Evolutionary conservation across 2,113 vertebrate species (phyloP).

Genomic region (Chamaea fasciata): DNA sequence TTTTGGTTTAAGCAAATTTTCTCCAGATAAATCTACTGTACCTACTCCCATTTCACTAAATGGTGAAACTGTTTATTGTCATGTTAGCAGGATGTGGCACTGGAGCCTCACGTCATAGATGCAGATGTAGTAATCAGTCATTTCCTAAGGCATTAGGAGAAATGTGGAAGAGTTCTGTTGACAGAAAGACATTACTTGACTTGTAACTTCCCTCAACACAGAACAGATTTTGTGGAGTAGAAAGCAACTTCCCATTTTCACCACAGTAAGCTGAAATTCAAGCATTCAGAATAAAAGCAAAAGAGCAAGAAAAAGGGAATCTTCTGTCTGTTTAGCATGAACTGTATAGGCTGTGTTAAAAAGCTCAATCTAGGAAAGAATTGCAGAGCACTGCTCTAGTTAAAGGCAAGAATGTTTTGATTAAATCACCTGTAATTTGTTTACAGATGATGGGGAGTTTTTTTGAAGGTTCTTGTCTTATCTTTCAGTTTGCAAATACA

Average conservation of each 20-base stretch:
- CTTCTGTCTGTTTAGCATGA: not conserved
- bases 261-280: not conserved
- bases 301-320: not conserved
- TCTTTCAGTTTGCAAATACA: not conserved
- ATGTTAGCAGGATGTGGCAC: not conserved
- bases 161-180: not conserved
- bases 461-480: not conserved
- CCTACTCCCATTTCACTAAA: not conserved
- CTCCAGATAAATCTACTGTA: not conserved
- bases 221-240: not conserved
- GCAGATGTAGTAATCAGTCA: not conserved
- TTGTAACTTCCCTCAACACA: not conserved
- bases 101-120: not conserved
- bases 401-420: not conserved
- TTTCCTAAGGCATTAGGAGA: not conserved
- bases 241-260: not conserved
- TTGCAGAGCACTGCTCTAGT: not conserved
- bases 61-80: not conserved
- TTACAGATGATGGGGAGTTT: fast-evolving
- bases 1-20: not conserved
- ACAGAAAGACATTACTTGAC: not conserved
- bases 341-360: not conserved
- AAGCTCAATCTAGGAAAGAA: not conserved
- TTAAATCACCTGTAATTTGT: not conserved
- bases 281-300: not conserved